Conservation (phyloP, 2,888 invertebrate genomes). For the Tenthredo amoena region DNA sequence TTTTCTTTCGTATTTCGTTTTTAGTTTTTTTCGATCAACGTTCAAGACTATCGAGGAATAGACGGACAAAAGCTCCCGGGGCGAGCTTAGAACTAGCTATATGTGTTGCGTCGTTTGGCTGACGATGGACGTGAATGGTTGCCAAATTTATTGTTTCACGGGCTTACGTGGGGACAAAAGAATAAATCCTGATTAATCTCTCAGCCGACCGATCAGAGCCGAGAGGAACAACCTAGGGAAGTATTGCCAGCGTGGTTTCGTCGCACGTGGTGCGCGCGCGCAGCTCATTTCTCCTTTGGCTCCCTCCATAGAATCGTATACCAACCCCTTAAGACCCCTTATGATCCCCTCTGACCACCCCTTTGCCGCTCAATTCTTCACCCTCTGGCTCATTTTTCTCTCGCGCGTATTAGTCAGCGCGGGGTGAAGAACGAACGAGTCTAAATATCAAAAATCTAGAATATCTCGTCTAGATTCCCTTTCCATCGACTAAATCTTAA, state of each 20-base stretch:
- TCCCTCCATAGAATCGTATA: conserved; percentile 9
- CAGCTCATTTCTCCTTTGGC: conserved; percentile 1
- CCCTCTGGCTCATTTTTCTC: conserved; percentile 39
- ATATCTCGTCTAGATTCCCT: neutral
- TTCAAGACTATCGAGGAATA: neutral
- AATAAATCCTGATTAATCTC: conserved; percentile 77
- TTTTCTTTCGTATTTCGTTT: neutral
- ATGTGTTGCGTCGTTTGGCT: conserved; percentile 37
- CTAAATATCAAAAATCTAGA: neutral
- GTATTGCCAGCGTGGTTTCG: conserved; percentile 32
- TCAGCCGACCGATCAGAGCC: conserved; percentile 64
- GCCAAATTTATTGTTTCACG: conserved; percentile 75
- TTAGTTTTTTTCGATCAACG: neutral
- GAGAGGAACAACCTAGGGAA: conserved; percentile 9
- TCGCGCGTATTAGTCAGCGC: conserved; percentile 23
- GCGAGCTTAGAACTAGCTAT: conserved; percentile 31
- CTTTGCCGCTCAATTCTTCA: conserved; percentile 27
- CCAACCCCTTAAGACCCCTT: conserved; percentile 37
- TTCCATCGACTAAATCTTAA: neutral
- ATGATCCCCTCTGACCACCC: conserved; percentile 36
- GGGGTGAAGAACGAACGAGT: conserved; percentile 2
- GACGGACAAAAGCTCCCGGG: neutral
- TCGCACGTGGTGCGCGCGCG: conserved; percentile 50
- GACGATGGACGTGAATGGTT: conserved; percentile 73
- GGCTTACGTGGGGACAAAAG: conserved; percentile 73